Conservation (phyloP, 23 tunicate species). For the Ascidia mentula region DNA sequence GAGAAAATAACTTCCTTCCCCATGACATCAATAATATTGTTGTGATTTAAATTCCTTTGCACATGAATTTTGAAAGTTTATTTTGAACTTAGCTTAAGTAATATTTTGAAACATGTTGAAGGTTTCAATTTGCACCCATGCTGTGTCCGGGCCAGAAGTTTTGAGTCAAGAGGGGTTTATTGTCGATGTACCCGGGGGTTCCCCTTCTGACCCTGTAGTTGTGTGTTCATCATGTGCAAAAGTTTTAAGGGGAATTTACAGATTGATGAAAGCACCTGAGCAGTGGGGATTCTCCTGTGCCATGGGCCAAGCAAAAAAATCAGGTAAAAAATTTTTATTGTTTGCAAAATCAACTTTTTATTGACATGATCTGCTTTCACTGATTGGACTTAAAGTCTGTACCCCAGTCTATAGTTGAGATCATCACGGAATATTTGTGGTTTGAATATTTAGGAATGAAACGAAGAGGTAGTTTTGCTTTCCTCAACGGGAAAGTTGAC, state of each 20-base stretch:
- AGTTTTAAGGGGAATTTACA: constrained; percentile 48
- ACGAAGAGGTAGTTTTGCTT: constrained; percentile 48
- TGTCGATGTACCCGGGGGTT: constrained; percentile 27
- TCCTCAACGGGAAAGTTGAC: constrained; percentile 79
- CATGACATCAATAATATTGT: neutral
- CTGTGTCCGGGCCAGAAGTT: constrained; percentile 57
- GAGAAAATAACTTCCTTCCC: neutral
- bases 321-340: constrained; percentile 38
- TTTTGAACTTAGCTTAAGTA: no score
- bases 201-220: constrained; percentile 39
- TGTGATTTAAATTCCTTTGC: neutral
- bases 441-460: constrained; percentile 38
- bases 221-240: constrained; percentile 82
- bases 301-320: constrained; percentile 54
- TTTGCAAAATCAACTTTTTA: no score
- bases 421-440: no score
- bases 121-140: constrained; percentile 77
- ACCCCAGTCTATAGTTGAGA: no score
- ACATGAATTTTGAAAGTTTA: neutral
- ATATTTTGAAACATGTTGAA: no score
- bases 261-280: constrained; percentile 53
- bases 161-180: constrained; percentile 65
- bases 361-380: no score
- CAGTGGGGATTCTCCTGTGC: constrained; percentile 58
- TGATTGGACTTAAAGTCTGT: no score